These are phyloP conservation scores for Diabrotica virgifera DNA, from an alignment of 1,140 invertebrate genomes.

Conservation along the genomic window DNA sequence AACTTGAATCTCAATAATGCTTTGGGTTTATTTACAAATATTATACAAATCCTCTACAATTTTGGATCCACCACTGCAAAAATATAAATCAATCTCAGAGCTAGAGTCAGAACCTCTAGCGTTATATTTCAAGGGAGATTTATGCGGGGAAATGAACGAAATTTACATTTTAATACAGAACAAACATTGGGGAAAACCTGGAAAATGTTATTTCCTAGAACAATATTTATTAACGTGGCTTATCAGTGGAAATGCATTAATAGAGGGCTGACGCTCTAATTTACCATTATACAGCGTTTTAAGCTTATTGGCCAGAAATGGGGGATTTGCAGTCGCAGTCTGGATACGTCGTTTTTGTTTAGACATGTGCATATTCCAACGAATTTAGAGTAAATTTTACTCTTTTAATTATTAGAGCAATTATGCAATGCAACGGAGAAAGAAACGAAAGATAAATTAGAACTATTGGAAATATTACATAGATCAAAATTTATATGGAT, in stretches of 20 bases:
- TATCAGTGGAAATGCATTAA: constrained; percentile 13
- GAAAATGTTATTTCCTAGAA: constrained; percentile 31
- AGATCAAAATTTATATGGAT: no score
- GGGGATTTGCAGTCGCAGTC: no score
- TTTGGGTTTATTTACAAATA: not conserved
- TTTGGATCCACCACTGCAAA: constrained; percentile 5
- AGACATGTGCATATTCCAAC: no score
- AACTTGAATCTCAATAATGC: not conserved
- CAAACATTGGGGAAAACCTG: constrained; percentile 35
- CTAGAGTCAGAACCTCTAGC: constrained; percentile 12
- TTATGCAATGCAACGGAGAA: no score
- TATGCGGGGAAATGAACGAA: constrained; percentile 36
- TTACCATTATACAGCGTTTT: not conserved
- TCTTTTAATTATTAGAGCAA: no score
- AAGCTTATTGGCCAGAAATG: not conserved
- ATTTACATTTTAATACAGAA: constrained; percentile 39
- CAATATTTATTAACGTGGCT: constrained; percentile 26
- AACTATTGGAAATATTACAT: no score
- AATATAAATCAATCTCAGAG: constrained; percentile 34
- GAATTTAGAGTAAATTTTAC: no score
- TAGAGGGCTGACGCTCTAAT: not conserved
- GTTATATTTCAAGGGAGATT: constrained; percentile 35
- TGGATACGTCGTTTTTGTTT: no score
- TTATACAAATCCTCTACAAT: not conserved
- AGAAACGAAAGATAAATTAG: no score